Base-by-base conservation (phyloP, 53 echinoderm and acorn worm genomes). In the Mesocentrotus franciscanus region DNA sequence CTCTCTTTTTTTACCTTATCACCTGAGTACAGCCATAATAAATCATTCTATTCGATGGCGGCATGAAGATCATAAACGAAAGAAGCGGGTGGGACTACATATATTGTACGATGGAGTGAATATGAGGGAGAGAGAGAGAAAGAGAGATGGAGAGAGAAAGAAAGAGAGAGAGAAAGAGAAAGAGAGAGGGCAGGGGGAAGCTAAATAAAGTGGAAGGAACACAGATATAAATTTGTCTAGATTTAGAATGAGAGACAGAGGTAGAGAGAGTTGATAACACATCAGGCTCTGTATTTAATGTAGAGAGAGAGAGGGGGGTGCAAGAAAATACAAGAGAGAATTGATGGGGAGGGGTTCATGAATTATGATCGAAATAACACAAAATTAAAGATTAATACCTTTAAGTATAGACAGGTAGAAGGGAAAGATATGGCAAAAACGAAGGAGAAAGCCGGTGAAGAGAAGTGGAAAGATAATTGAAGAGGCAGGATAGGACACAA, bases 1-100 rank as follows among this genome's bases (percentile, higher is more conserved):
- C 1, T 39, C 39, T 39, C 75, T 75, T 75, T 30, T 32, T 10
- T 12, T 3, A 71, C 71, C 32, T 75, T 29, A 75, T 75, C 75
- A 75, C 75, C 75, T 75, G 75, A 30, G 30, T 75, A 75, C 75
- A 75, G 75, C 75, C 11, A 75, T 75, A 75, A 75, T 75, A 75
- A 75, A 75, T 75, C 75, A 75, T 30, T 30, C 1, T 66, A 66
- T 66, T 66, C 66, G 20, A 66, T 22, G 66, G 66, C 22, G 66
- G 22, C 66, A 66, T 66, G 66, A 22, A 66, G 66, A 66, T 66
- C 20, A 66, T 66, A 22, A 9, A 24, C 42, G 55, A 18, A 24
- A 42, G 55, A 10, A 85, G 85, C 8, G 49, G 22, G 85, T 42
- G 24, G 39, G 42, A 10, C 10, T 17, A 13, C 13, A 85, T 56